Conservation (phyloP, 2,888 invertebrate species). For the Amphimallon solstitiale region DNA sequence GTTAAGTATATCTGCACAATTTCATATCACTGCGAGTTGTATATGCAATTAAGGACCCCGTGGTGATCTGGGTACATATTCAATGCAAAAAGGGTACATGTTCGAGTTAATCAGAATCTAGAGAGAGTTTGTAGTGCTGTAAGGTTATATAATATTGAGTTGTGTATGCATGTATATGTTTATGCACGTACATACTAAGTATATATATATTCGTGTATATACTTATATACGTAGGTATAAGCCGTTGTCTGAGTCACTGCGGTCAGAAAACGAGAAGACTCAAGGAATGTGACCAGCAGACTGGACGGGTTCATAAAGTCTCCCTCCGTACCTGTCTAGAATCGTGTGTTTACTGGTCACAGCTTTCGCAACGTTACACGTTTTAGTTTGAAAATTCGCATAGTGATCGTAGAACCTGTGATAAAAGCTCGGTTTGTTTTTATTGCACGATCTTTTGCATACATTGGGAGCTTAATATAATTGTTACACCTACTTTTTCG, state of each 20-base stretch:
- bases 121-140: background rate
- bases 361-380: constrained; percentile 31
- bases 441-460: background rate
- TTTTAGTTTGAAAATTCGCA: constrained; percentile 23
- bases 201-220: background rate
- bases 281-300: constrained; percentile 47
- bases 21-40: background rate
- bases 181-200: no score
- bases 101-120: background rate
- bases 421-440: background rate
- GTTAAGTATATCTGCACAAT: background rate
- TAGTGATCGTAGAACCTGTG: constrained; percentile 10
- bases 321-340: constrained; percentile 43
- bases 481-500: background rate
- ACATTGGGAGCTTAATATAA: background rate
- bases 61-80: background rate
- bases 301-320: constrained; percentile 48
- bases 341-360: constrained; percentile 16
- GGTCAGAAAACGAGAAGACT: constrained; percentile 33
- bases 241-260: constrained; percentile 37
- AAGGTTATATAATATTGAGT: constrained; percentile 20
- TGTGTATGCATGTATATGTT: background rate
- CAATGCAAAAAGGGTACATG: background rate
- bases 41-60: background rate
- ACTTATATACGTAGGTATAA: background rate